These are phyloP conservation scores for Portevinia maculata DNA, from an alignment of 2,888 invertebrate genomes.

Conservation along the genomic window DNA sequence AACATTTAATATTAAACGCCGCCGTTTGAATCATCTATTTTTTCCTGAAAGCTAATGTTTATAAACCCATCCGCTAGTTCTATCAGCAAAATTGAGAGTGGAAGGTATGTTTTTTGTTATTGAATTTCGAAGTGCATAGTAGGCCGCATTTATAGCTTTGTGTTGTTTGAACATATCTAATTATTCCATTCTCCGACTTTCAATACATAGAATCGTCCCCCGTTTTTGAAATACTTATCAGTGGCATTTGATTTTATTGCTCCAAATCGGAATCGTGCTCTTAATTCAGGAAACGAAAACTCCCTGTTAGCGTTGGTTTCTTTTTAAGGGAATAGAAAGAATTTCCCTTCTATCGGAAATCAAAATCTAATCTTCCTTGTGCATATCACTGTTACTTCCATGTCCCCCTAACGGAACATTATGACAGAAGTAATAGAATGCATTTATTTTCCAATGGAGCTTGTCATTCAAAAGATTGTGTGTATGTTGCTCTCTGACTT, in stretches of 20 bases:
- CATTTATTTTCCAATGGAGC: constrained; percentile 35
- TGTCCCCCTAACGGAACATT: background rate
- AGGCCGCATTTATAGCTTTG: no score
- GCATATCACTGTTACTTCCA: background rate
- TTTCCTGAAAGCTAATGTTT: no score
- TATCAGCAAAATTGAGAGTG: no score
- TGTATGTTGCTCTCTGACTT: constrained; percentile 4
- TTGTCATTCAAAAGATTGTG: constrained; percentile 33
- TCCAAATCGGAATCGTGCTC: background rate
- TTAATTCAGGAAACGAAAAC: background rate
- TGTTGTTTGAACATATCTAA: no score
- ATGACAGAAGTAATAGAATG: constrained; percentile 34
- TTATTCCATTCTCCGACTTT: no score
- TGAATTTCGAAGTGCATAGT: no score
- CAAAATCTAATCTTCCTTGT: constrained; percentile 8
- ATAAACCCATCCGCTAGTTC: no score
- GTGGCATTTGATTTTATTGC: background rate
- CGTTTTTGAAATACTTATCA: background rate
- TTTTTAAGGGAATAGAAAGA: background rate
- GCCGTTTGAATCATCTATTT: no score
- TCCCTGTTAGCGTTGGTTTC: background rate
- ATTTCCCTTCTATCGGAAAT: background rate
- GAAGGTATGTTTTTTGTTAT: no score
- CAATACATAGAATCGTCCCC: no score
- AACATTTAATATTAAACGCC: no score